Percentiles rank a stretch among this genome's conserved stretches.
phyloP scores from a whole-genome alignment of 2,888 invertebrate species.

The Hypselothyrea guttata region DNA sequence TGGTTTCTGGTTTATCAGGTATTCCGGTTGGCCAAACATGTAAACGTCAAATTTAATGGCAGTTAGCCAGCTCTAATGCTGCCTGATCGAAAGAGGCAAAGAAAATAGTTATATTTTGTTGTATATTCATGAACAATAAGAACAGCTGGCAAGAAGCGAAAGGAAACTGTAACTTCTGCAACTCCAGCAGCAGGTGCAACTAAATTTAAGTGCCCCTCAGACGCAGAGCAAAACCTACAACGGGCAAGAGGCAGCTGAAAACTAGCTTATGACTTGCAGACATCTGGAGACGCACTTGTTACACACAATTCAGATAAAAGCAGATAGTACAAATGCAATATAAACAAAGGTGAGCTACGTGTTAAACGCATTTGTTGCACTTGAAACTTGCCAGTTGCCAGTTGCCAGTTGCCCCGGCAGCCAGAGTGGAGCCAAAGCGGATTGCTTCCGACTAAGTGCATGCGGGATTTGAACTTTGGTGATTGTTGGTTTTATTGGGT shows the following conservation, averaged over 20 bases:
- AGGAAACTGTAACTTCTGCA: slow-evolving; percentile 19
- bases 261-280: slow-evolving; percentile 41
- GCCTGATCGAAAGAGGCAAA: neutral
- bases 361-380: slow-evolving; percentile 66
- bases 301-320: slow-evolving; percentile 22
- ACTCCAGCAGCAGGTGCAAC: neutral
- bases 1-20: slow-evolving; percentile 31
- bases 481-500: slow-evolving; percentile 57
- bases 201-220: too few relatives aligned
- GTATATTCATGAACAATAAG: too few relatives aligned
- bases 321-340: slow-evolving; percentile 1
- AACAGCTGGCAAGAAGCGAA: slow-evolving; percentile 34
- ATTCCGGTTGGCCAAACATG: slow-evolving; percentile 41
- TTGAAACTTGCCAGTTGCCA: too few relatives aligned
- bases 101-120: too few relatives aligned
- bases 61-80: slow-evolving; percentile 1
- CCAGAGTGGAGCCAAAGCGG: slow-evolving; percentile 14
- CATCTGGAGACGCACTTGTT: slow-evolving; percentile 62
- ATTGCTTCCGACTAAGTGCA: slow-evolving; percentile 37
- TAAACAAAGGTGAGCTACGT: slow-evolving; percentile 38
- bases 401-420: too few relatives aligned
- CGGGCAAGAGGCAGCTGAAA: too few relatives aligned
- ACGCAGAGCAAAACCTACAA: too few relatives aligned
- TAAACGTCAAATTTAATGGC: slow-evolving; percentile 55
- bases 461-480: slow-evolving; percentile 55